Evolutionary conservation across 1,140 invertebrate species (phyloP), one percentile per base, ranked within the genome.

Genomic region (Temnothorax curvispinosus): DNA sequence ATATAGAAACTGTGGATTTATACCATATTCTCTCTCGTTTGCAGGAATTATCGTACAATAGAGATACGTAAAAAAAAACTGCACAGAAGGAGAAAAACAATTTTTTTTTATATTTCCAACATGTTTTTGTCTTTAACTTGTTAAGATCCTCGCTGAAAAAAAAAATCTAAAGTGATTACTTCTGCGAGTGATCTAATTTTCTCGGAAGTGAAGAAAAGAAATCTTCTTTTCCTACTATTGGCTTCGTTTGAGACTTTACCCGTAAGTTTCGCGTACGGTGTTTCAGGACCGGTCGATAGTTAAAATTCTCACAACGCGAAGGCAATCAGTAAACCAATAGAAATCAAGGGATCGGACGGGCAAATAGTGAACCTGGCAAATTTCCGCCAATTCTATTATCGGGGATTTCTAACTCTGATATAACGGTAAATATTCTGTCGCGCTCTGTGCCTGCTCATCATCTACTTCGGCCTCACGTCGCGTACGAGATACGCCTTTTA

Each of bases 341-440:
- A 92, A 91, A 92, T 91, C 91, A 92, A 84, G 87, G 52, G 87
- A 90, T 88, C 88, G 69, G 64, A 56, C 75, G 44, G 32, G 86
- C 85, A 86, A 91, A 91, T 82, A 90, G 74, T 62, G 84, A 84
- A 60, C 75, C 81, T 47, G 62, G 27, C 62, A 50, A 72, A 82
- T 87, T 82, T 78, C 35, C 76, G 50, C 86, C 87, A 89, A 91
- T 90, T 87, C 88, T 85, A 87, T 89, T 91, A 91, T 47, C 54
- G 27, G 44, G 27, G 44, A 69, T 74, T 62, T 88, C 81, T 67
- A 58, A 69, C 50, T 76, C 90, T 92, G 90, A 89, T 91, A 88
- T 86, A 89, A 27, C 77, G 72, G 78, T 71, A 91, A 91, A 90
- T 90, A 91, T 86, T 80, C 88, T 69, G 71, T 52, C 67, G 76